A percentile compares a stretch with the other conserved stretches of the same genome.
Conservation (phyloP, 2,888 invertebrate species). For the Ditula angustiorana region DNA sequence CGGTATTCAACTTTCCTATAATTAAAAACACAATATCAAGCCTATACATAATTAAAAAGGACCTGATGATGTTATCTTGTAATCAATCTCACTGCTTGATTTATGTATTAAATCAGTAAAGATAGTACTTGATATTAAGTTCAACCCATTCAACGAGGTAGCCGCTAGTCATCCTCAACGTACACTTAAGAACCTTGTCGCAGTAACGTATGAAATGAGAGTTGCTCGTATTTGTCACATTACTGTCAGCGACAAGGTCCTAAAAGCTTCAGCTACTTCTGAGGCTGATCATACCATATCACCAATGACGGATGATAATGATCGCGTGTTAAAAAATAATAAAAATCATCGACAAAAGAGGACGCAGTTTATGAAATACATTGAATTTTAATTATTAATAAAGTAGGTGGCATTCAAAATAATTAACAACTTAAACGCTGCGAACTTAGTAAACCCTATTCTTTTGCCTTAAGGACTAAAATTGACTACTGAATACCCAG, state of each 20-base stretch:
- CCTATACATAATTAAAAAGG: not conserved
- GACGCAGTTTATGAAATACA: conserved; percentile 32
- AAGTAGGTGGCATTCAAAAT: conserved; percentile 32
- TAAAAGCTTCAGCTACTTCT: too few relatives aligned
- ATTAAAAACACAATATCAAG: not conserved
- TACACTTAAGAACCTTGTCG: too few relatives aligned
- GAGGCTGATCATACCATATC: too few relatives aligned
- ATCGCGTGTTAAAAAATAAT: conserved; percentile 19
- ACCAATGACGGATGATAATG: conserved; percentile 21
- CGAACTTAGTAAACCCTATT: not conserved
- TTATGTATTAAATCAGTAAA: conserved; percentile 19
- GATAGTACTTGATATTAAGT: conserved; percentile 16
- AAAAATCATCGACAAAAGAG: conserved; percentile 27
- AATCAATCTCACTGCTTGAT: conserved; percentile 21
- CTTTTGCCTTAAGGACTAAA: not conserved
- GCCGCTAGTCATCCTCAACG: too few relatives aligned
- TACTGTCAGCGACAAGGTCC: too few relatives aligned
- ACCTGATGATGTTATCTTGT: conserved; percentile 17
- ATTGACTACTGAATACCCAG: not conserved
- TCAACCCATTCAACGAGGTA: conserved; percentile 16
- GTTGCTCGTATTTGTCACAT: too few relatives aligned
- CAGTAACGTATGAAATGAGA: too few relatives aligned
- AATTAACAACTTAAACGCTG: conserved; percentile 13
- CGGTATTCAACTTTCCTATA: too few relatives aligned
- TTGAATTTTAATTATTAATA: conserved; percentile 36